Evolutionary conservation across 2,797 vertebrate genomes (phyloP).

Genomic region (Phaenicophaeus curvirostris): DNA sequence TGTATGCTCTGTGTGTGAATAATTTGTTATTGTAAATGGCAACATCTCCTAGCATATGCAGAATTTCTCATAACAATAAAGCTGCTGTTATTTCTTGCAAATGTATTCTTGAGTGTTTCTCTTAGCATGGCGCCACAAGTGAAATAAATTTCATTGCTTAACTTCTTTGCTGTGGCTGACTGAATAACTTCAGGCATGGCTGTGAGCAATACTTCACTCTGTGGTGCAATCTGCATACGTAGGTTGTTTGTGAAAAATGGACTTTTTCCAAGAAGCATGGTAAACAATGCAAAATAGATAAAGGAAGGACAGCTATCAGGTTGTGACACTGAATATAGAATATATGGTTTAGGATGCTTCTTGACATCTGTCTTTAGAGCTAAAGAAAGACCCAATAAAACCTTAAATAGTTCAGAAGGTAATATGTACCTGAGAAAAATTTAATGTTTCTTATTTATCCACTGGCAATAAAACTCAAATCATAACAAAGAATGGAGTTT

Average conservation of each 20-base stretch:
- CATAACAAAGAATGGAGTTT: not conserved
- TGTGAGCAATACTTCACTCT: conserved; percentile 18
- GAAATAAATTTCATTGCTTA: conserved; percentile 49
- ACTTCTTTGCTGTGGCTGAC: conserved; percentile 41
- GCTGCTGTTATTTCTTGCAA: conserved; percentile 30
- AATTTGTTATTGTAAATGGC: not conserved
- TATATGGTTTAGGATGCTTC: not conserved
- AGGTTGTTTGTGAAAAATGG: not conserved
- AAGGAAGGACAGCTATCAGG: not conserved
- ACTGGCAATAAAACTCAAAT: not conserved
- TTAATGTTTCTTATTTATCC: not conserved
- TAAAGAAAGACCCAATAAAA: not conserved
- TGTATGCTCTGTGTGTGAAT: not conserved
- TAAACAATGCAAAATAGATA: not conserved
- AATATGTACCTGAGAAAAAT: not conserved
- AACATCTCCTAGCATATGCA: not conserved
- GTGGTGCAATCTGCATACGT: not conserved
- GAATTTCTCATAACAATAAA: not conserved
- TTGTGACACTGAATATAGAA: not conserved
- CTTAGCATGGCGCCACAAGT: not conserved
- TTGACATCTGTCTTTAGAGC: not conserved
- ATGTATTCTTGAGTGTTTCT: not conserved
- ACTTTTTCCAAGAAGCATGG: not conserved
- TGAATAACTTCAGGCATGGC: conserved; percentile 44
- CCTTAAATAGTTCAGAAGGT: not conserved